Conservation (phyloP, 30 jellyfish, hydroid and myxozoan species). For the Haliclystus octoradiatus region DNA sequence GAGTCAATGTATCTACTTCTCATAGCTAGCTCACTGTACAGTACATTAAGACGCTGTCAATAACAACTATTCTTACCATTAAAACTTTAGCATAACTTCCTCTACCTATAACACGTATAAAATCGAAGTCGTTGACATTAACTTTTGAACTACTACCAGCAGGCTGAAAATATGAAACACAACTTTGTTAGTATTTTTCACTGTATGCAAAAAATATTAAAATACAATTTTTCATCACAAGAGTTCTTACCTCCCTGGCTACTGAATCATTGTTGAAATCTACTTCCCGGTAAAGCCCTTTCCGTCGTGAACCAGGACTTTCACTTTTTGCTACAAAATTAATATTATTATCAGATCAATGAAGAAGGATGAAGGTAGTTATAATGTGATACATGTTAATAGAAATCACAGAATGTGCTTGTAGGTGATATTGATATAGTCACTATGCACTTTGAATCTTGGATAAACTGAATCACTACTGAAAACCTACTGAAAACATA, state of each 20-base stretch:
- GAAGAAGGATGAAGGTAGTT: too few relatives aligned
- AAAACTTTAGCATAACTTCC: constrained; percentile 98
- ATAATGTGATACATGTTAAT: too few relatives aligned
- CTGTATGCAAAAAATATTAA: background rate
- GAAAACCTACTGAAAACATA: too few relatives aligned
- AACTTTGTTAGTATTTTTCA: background rate
- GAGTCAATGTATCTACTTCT: too few relatives aligned
- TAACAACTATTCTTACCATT: constrained; percentile 76
- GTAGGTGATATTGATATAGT: too few relatives aligned
- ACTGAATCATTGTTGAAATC: constrained; percentile 53
- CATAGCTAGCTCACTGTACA: too few relatives aligned
- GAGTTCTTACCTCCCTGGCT: constrained; percentile 25
- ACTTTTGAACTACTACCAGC: constrained; percentile 64
- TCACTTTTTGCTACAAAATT: constrained; percentile 63
- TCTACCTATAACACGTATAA: constrained; percentile 92
- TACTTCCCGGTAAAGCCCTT: constrained; percentile 64
- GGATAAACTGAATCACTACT: too few relatives aligned
- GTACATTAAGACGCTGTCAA: too few relatives aligned
- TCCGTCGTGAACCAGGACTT: constrained; percentile 70
- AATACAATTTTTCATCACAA: background rate
- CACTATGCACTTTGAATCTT: too few relatives aligned
- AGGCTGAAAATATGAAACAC: constrained; percentile 25
- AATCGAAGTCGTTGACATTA: constrained; percentile 74
- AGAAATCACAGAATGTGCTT: too few relatives aligned
- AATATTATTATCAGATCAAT: too few relatives aligned